Evolutionary conservation across 1,140 invertebrate genomes (phyloP), one percentile per base, ranked within the genome.

Genomic region (Panulirus ornatus): DNA sequence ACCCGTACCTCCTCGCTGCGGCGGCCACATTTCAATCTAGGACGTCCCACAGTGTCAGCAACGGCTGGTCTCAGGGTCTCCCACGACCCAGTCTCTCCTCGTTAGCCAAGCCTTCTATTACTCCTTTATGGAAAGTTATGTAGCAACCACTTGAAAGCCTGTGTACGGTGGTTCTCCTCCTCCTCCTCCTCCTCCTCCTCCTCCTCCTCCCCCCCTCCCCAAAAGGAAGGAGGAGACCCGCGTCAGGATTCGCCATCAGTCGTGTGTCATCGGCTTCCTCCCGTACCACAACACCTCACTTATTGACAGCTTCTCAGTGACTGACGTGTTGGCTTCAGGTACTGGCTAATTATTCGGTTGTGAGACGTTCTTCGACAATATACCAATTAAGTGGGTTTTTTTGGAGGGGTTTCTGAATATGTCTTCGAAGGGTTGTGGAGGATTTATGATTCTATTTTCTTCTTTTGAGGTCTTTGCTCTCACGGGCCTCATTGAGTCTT

Each of bases 1-100:
- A 75, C 22, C 51, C 34, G 73, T 75, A 71, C 34, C 54, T 36
- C 36, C 66, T 70, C 76, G 47, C 42, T 47, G 9, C 16, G 47
- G 42, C 54, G 14, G 75, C 85, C 85, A 88, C 85, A 88, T 88
- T 88, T 88, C 85, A 88, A 88, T 88, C 75, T 88, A 78, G 75
- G 63, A 38, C 75, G 73, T 38, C 79, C 75, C 30, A 47, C 40
- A 40, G 30, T 88, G 85, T 88, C 85, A 88, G 38, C 58, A 6
- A n/a, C 51, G 51, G 36, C 75, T 51, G 76, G 73, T n/a, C 54
- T 42, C 27, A 2, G 51, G 75, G 58, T 22, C 54, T 66, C 42
- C 47, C 34, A 44, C 44, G 75, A 36, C 8, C 38, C 85, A 63
- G 63, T 79, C 73, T 87, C 75, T 88, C 85, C 85, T 79, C n/a